phyloP scores from a whole-genome alignment of 2,888 invertebrate species.

The Agriopis marginaria region DNA sequence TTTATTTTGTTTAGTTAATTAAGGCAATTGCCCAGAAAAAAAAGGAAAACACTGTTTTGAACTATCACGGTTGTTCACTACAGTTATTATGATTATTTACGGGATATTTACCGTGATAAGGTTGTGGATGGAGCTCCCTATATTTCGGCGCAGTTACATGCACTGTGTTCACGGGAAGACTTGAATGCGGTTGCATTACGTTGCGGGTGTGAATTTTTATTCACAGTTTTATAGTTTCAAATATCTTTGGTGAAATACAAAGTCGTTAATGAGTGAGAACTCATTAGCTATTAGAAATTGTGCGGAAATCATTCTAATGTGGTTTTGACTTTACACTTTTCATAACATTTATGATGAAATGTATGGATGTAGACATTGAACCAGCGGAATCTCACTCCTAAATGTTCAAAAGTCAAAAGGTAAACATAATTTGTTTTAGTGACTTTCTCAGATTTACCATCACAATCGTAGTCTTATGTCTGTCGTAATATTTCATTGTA shows the following conservation, averaged over 20 bases:
- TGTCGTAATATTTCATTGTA: conserved; percentile 16
- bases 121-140: no score
- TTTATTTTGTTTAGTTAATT: no score
- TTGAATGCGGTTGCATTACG: no score
- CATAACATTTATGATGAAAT: background rate
- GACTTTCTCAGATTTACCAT: conserved; percentile 17
- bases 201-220: no score
- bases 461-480: conserved; percentile 11
- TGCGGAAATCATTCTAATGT: background rate
- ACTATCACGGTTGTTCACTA: no score
- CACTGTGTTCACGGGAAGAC: no score
- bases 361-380: background rate
- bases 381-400: background rate
- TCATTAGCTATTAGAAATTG: background rate
- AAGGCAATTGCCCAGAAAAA: no score
- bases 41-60: no score
- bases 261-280: background rate
- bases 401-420: conserved; percentile 13
- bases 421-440: conserved; percentile 6
- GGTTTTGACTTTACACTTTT: background rate
- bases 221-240: no score
- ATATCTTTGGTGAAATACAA: background rate
- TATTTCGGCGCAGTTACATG: no score
- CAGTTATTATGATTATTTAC: no score
- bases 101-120: no score